phyloP scores from a whole-genome alignment of 1,140 invertebrate species.

The Ceratitis capitata region DNA sequence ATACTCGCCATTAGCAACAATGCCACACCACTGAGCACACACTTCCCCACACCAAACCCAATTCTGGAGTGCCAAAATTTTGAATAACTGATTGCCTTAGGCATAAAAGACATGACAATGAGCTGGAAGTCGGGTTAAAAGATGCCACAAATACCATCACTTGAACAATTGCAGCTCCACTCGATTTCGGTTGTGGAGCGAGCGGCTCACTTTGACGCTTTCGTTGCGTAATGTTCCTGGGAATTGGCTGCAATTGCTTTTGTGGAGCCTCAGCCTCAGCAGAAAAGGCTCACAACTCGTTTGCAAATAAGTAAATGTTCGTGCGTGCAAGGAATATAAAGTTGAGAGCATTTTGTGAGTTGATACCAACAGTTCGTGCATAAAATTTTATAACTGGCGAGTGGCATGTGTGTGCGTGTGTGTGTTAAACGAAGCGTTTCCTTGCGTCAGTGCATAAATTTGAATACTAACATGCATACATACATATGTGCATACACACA shows the following conservation, averaged over 20 bases:
- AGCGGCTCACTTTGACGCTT: background rate
- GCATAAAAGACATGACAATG: background rate
- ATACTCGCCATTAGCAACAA: background rate
- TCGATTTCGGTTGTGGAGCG: background rate
- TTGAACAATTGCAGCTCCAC: slow-evolving; percentile 39
- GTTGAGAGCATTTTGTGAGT: background rate
- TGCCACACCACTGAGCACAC: background rate
- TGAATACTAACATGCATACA: background rate
- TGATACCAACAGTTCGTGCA: slow-evolving; percentile 14
- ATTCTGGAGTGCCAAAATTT: background rate
- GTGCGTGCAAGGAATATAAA: slow-evolving; percentile 30
- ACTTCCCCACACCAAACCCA: too few relatives aligned
- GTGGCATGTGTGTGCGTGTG: too few relatives aligned
- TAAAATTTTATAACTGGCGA: background rate
- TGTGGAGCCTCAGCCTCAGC: background rate
- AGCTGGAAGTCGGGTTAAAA: slow-evolving; percentile 34
- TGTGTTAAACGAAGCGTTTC: slow-evolving; percentile 27
- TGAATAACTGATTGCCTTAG: slow-evolving; percentile 2
- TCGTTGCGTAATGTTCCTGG: background rate
- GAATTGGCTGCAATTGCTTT: slow-evolving; percentile 6
- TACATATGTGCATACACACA: too few relatives aligned
- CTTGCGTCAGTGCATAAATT: background rate
- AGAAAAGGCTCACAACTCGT: background rate
- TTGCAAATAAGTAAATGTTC: slow-evolving; percentile 6
- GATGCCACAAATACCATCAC: slow-evolving; percentile 42